phyloP scores from a whole-genome alignment of 2,888 invertebrate genomes.

The Tipula vernalis region DNA sequence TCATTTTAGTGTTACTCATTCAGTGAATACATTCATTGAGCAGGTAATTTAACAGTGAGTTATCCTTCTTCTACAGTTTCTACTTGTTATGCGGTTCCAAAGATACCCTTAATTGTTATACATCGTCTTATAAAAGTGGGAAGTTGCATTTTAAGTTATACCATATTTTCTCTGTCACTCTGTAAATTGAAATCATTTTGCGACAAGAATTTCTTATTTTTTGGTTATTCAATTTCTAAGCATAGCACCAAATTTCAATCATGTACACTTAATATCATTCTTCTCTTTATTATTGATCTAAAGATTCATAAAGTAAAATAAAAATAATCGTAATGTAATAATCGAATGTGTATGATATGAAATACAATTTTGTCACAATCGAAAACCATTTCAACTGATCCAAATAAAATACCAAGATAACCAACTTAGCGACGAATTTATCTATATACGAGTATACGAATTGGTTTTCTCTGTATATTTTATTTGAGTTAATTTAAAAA shows the following conservation, averaged over 20 bases:
- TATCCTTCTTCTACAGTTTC: too few relatives aligned
- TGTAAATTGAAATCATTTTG: too few relatives aligned
- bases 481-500: neutral
- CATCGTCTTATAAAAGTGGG: too few relatives aligned
- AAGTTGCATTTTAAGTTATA: too few relatives aligned
- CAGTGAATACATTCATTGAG: too few relatives aligned
- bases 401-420: neutral
- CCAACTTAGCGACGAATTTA: neutral
- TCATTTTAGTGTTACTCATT: too few relatives aligned
- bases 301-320: neutral
- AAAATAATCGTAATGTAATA: neutral
- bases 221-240: neutral
- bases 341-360: neutral
- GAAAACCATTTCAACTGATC: neutral
- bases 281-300: too few relatives aligned
- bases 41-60: too few relatives aligned
- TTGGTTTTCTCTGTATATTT: neutral
- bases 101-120: too few relatives aligned
- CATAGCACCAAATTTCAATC: neutral
- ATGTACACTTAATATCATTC: neutral
- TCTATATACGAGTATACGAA: neutral
- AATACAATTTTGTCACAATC: neutral
- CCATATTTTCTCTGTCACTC: too few relatives aligned
- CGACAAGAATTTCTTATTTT: too few relatives aligned
- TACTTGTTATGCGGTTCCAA: too few relatives aligned